A percentile compares a stretch with the other conserved stretches of the same genome.
phyloP scores from a whole-genome alignment of 2,888 invertebrate genomes.

The Folsomia manolachei region DNA sequence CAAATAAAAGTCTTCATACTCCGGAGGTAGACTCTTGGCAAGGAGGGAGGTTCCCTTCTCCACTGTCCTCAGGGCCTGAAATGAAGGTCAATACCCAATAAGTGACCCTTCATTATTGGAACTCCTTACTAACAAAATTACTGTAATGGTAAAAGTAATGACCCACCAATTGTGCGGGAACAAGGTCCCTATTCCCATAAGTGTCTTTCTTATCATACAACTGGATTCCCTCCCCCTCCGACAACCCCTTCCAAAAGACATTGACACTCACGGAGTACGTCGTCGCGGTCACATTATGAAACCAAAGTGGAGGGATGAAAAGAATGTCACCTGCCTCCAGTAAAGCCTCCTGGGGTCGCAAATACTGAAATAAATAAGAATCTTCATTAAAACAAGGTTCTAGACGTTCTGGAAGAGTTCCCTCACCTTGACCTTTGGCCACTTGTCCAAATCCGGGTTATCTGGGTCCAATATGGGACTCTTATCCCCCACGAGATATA shows the following conservation, averaged over 20 bases:
- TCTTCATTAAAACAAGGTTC: too few species aligned
- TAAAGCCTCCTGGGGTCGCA: slow-evolving; percentile 55
- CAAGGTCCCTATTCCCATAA: slow-evolving; percentile 60
- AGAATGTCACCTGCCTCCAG: slow-evolving; percentile 56
- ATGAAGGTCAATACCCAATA: too few species aligned
- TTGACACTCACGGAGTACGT: slow-evolving; percentile 59
- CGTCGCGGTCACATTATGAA: slow-evolving; percentile 59
- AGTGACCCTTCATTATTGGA: too few species aligned
- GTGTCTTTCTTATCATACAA: slow-evolving; percentile 59
- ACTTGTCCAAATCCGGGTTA: slow-evolving; percentile 55
- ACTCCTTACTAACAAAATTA: background rate
- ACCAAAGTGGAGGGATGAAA: slow-evolving; percentile 62
- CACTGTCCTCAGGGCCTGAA: slow-evolving; percentile 55
- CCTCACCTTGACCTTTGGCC: too few species aligned
- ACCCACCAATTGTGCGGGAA: slow-evolving; percentile 55
- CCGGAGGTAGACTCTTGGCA: slow-evolving; percentile 55
- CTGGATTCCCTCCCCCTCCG: slow-evolving; percentile 50
- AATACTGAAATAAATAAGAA: too few species aligned
- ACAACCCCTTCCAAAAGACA: slow-evolving; percentile 60
- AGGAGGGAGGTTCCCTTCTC: slow-evolving; percentile 56
- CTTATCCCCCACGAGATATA: slow-evolving; percentile 60
- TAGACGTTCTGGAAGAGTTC: too few species aligned
- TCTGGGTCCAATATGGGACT: slow-evolving; percentile 58
- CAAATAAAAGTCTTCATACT: slow-evolving; percentile 58
- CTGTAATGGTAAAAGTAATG: background rate